Conservation (phyloP, 2,888 invertebrate species). For the Cotesia congregata region DNA sequence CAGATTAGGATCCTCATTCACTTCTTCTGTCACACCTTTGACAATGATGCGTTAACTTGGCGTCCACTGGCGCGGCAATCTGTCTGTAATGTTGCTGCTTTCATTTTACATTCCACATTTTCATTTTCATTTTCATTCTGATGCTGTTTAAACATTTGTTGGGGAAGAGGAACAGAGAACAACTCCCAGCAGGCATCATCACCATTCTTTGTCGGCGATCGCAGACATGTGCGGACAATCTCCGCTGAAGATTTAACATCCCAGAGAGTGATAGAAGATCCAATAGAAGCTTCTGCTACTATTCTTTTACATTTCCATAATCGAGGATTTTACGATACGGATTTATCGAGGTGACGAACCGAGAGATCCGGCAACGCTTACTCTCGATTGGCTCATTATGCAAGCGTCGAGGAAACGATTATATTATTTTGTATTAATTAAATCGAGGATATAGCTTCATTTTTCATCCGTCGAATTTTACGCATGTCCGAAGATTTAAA, state of each 20-base stretch:
- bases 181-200: slow-evolving; percentile 57
- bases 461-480: too few species aligned
- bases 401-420: background rate
- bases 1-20: slow-evolving; percentile 64
- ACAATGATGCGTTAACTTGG: slow-evolving; percentile 65
- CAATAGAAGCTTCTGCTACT: background rate
- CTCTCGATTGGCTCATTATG: background rate
- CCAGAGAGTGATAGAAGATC: slow-evolving; percentile 33
- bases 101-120: slow-evolving; percentile 26
- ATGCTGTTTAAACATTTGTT: slow-evolving; percentile 35
- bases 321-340: background rate
- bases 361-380: background rate
- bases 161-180: slow-evolving; percentile 41
- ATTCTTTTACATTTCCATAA: background rate
- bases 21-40: slow-evolving; percentile 57
- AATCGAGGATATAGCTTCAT: too few species aligned
- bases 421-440: too few species aligned
- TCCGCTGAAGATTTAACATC: slow-evolving; percentile 66
- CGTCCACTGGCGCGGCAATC: slow-evolving; percentile 53
- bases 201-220: slow-evolving; percentile 64
- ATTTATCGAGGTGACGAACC: background rate
- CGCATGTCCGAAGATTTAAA: too few species aligned
- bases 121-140: slow-evolving; percentile 41
- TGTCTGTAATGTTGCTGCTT: slow-evolving; percentile 32
- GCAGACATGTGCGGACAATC: slow-evolving; percentile 69